A percentile compares a stretch with the other conserved stretches of the same genome.
These are phyloP conservation scores for Hermaeophaga mercurialis DNA, from an alignment of 2,888 invertebrate genomes.

Conservation along the genomic window DNA sequence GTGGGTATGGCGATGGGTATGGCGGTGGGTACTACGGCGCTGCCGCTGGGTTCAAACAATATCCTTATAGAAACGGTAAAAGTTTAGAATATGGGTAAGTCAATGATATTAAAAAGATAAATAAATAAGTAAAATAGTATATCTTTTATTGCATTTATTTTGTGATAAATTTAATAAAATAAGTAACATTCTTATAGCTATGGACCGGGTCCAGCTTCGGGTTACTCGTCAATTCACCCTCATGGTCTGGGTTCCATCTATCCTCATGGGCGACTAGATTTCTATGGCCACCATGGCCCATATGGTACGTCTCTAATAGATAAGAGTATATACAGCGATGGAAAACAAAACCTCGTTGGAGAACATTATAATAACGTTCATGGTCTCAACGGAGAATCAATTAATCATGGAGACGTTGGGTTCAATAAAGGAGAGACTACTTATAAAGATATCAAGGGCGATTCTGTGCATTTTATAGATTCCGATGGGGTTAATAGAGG, in stretches of 20 bases:
- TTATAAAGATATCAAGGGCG: constrained; percentile 53
- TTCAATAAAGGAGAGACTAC: constrained; percentile 57
- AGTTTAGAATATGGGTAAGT: constrained; percentile 25
- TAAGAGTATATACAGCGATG: constrained; percentile 63
- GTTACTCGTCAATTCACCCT: not conserved
- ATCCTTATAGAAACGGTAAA: constrained; percentile 53
- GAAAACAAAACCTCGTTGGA: constrained; percentile 64
- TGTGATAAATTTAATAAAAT: not conserved
- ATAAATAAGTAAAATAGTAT: too few relatives aligned
- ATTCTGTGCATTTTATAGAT: constrained; percentile 63
- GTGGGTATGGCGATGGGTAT: not conserved
- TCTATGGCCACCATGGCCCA: constrained; percentile 27
- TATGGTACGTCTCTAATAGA: constrained; percentile 58
- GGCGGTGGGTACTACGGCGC: not conserved
- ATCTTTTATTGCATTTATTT: not conserved
- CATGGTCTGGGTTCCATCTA: constrained; percentile 35
- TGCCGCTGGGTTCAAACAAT: not conserved
- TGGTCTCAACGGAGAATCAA: constrained; percentile 63
- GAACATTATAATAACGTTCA: constrained; percentile 61
- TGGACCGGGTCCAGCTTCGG: constrained; percentile 32
- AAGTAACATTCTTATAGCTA: constrained; percentile 53
- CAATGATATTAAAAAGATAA: too few relatives aligned
- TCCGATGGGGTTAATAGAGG: constrained; percentile 65
- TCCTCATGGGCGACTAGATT: constrained; percentile 12
- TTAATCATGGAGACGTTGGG: constrained; percentile 64